Base-by-base conservation (phyloP, 2,888 invertebrate genomes). In the Ypsolopha sequella region DNA sequence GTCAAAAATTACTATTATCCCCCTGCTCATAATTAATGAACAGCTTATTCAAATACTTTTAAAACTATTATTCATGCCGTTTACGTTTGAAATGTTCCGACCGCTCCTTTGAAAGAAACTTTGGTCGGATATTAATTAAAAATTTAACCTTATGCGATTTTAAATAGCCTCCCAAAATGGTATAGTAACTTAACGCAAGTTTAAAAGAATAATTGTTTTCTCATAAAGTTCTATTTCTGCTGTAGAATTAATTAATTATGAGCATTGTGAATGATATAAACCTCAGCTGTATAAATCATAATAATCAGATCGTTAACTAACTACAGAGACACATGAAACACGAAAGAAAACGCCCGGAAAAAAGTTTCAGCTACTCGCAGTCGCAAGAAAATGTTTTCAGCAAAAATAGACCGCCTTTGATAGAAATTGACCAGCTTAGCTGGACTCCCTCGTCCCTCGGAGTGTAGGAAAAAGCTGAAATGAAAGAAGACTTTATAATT, bases 31-130 rank as follows among this genome's bases (percentile, higher is more conserved):
- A 81, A 86, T 86, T 86, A 86, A 86, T 86, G 86, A 86, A 82
- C 77, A 75, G 79, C 78, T 80, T 85, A 84, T 86, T 84, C 81
- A 86, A 86, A 86, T 85, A 80, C 78, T 78, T 86, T 85, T 80
- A 79, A 84, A 86, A 85, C 86, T 84, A 86, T 86, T 86, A 86
- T 84, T 85, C 82, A 84, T 81, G 75, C 79, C 80, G 78, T 86
- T 86, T 84, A 80, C 74, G 75, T 85, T 82, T 82, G 76, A 80
- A 80, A 77, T 60, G 74, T 74, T 70, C 85, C 85, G 85, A 80
- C 78, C 64, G 68, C 76, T 79, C 73, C 75, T 80, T 71, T 80
- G 74, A 76, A 81, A 77, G 75, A 76, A 70, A 69, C 69, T 68
- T 73, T 54, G 51, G 34, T 58, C 62, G 62, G 63, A 72, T 74